phyloP scores from a whole-genome alignment of 2,888 invertebrate genomes.

The Ichneumoninae sp. region DNA sequence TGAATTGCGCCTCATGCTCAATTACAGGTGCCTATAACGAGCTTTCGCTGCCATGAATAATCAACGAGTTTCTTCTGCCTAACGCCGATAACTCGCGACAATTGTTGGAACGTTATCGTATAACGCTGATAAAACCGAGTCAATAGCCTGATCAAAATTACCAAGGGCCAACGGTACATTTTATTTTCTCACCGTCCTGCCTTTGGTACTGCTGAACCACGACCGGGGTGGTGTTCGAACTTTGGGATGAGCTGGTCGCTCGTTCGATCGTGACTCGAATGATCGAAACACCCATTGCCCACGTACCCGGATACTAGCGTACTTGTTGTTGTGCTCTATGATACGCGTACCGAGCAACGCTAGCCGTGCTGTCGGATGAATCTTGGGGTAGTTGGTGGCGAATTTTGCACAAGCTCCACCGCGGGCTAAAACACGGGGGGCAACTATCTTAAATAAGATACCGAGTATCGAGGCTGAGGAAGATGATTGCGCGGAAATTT shows the following conservation, averaged over 20 bases:
- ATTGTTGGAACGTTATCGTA: not conserved
- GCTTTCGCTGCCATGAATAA: conserved; percentile 27
- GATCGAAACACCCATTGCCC: not conserved
- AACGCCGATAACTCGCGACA: not conserved
- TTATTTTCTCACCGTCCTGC: not conserved
- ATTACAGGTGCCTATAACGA: conserved; percentile 64
- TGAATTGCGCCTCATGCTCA: conserved; percentile 44
- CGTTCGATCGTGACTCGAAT: conserved; percentile 26
- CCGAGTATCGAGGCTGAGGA: not conserved
- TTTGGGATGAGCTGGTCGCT: not conserved
- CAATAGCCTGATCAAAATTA: not conserved
- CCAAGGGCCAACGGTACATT: not conserved
- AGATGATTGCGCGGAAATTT: conserved; percentile 13
- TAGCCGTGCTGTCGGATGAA: not conserved
- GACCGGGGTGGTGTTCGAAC: not conserved
- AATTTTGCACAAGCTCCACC: conserved; percentile 17
- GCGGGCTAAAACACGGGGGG: not conserved
- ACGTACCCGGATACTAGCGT: not conserved
- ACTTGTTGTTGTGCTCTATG: conserved; percentile 9
- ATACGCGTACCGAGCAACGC: not conserved
- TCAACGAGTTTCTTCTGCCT: not conserved
- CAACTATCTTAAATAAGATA: not conserved
- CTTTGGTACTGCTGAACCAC: not conserved
- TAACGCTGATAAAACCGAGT: not conserved
- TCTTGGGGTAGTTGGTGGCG: not conserved